A percentile compares a stretch with the other conserved stretches of the same genome.
phyloP scores from a whole-genome alignment of 2,888 invertebrate species.

The Patella caerulea region DNA sequence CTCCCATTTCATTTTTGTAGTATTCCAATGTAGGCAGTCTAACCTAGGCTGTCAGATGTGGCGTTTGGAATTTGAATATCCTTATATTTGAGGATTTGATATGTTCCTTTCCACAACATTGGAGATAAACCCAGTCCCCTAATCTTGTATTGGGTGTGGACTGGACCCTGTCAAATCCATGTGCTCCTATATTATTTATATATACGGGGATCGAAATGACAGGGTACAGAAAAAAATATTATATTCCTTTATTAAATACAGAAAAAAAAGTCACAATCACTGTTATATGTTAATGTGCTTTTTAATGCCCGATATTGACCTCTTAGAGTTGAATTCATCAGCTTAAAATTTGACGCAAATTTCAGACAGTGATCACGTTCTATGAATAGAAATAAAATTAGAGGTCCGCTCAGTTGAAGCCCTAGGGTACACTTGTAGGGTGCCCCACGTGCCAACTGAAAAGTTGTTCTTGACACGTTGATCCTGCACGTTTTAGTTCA shows the following conservation, averaged over 20 bases:
- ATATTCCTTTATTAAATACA: not conserved
- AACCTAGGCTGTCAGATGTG: not conserved
- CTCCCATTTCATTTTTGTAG: too few species aligned
- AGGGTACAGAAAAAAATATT: not conserved
- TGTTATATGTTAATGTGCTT: not conserved
- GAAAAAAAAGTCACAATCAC: not conserved
- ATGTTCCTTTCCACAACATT: constrained; percentile 7
- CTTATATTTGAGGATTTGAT: not conserved
- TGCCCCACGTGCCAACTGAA: too few species aligned
- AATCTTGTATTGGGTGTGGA: constrained; percentile 13
- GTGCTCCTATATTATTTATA: not conserved
- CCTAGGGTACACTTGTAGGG: too few species aligned
- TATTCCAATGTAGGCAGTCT: not conserved
- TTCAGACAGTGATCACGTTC: too few species aligned
- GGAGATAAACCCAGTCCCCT: constrained; percentile 8
- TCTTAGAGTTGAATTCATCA: too few species aligned
- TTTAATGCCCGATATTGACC: too few species aligned
- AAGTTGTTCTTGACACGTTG: too few species aligned
- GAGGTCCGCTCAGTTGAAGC: too few species aligned
- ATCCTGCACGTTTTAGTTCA: too few species aligned
- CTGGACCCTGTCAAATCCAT: constrained; percentile 10
- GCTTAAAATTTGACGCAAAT: too few species aligned
- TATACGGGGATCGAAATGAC: not conserved
- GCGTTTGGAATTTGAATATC: not conserved
- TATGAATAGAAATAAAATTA: too few species aligned